Evolutionary conservation across 1,140 invertebrate species (phyloP).

Genomic region (Acyrthosiphon pisum): DNA sequence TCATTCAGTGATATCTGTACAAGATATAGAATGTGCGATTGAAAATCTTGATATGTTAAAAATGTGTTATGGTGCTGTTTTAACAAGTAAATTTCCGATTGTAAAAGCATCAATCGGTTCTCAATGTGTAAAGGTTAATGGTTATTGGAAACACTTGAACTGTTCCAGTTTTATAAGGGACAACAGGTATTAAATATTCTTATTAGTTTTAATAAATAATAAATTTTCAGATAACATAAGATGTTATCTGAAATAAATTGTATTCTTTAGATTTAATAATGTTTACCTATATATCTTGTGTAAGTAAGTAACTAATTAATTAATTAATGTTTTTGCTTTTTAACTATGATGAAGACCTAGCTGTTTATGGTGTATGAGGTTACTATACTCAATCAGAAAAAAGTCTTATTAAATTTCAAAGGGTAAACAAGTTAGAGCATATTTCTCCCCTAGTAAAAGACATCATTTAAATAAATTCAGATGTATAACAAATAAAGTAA

Average conservation of each 20-base stretch:
- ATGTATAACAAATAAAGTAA: neutral
- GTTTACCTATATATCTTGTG: too few relatives aligned
- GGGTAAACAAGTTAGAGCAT: neutral
- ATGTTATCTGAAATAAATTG: too few relatives aligned
- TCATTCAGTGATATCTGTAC: too few relatives aligned
- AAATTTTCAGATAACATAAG: too few relatives aligned
- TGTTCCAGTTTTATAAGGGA: neutral
- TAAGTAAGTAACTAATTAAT: too few relatives aligned
- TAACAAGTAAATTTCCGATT: neutral
- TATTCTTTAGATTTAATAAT: too few relatives aligned
- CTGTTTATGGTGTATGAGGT: neutral
- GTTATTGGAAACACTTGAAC: neutral
- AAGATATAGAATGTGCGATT: too few relatives aligned
- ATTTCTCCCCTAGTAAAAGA: neutral
- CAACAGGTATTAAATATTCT: slow-evolving; percentile 5
- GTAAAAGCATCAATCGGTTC: neutral
- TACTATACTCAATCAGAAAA: neutral
- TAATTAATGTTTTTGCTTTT: too few relatives aligned
- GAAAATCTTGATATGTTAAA: neutral
- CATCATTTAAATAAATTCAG: neutral
- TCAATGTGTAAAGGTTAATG: neutral
- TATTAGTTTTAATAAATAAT: too few relatives aligned
- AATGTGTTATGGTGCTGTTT: neutral
- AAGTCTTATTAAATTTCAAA: neutral
- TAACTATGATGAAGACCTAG: neutral